These are phyloP conservation scores for Bolborhynchus lineola DNA, from an alignment of 2,113 vertebrate genomes.

Conservation along the genomic window DNA sequence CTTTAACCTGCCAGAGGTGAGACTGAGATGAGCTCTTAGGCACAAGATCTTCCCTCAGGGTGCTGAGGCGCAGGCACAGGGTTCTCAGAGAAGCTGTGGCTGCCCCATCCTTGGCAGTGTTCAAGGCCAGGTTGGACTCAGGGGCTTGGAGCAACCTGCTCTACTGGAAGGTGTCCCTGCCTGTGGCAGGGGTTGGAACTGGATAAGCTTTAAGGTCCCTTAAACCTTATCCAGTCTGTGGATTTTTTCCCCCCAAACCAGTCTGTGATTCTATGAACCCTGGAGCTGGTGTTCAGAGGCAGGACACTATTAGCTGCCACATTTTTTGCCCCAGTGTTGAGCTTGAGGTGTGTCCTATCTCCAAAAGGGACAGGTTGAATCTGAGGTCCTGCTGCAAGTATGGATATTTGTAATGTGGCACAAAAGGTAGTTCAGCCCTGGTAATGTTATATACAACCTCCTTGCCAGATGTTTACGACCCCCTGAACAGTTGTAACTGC, in stretches of 20 bases:
- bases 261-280: neutral
- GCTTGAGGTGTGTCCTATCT: neutral
- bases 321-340: accelerated
- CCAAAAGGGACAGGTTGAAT: neutral
- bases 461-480: conserved; percentile 8
- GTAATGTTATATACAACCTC: neutral
- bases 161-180: neutral
- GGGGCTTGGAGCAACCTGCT: neutral
- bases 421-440: neutral
- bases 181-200: accelerated
- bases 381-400: neutral
- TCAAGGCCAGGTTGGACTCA: neutral
- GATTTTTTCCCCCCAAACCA: too few relatives aligned
- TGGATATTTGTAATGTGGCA: neutral
- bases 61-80: too few relatives aligned
- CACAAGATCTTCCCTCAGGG: too few relatives aligned
- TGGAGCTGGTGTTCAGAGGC: neutral
- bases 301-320: neutral
- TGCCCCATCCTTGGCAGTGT: too few relatives aligned
- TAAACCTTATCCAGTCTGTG: too few relatives aligned
- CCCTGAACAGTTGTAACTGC: neutral
- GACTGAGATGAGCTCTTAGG: too few relatives aligned
- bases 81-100: too few relatives aligned
- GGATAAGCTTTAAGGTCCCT: neutral
- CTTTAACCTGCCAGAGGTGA: too few relatives aligned